Conservation (phyloP, 2,797 vertebrate genomes). For the Melanotaenia trifasciata region DNA sequence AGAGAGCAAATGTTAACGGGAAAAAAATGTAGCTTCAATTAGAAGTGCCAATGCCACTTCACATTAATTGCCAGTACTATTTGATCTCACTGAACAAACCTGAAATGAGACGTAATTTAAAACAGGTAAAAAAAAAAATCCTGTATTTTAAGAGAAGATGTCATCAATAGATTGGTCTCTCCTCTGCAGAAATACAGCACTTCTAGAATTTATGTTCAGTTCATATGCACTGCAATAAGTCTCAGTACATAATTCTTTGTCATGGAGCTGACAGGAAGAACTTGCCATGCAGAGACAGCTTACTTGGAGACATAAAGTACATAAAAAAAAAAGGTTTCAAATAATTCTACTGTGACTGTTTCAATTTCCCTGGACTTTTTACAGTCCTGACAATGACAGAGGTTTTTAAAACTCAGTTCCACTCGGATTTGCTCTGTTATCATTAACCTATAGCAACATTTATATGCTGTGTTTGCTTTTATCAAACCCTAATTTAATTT, state of each 20-base stretch:
- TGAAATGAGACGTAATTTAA: neutral
- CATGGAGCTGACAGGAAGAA: conserved; percentile 11
- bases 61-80: neutral
- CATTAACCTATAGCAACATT: neutral
- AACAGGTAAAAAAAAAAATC: neutral
- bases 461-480: neutral
- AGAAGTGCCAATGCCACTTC: neutral
- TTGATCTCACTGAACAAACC: neutral
- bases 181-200: neutral
- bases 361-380: neutral
- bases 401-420: neutral
- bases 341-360: conserved; percentile 12
- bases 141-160: neutral
- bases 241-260: neutral
- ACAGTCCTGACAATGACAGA: neutral
- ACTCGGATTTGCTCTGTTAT: neutral
- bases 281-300: conserved; percentile 8
- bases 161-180: neutral
- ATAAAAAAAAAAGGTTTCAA: conserved; percentile 15
- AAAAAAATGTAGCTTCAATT: conserved; percentile 15
- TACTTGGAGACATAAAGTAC: neutral
- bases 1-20: neutral
- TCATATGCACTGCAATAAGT: conserved; percentile 7
- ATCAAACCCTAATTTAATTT: neutral
- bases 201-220: conserved; percentile 2